Conservation (phyloP, 2,113 vertebrate species). For the Athene cunicularia region DNA sequence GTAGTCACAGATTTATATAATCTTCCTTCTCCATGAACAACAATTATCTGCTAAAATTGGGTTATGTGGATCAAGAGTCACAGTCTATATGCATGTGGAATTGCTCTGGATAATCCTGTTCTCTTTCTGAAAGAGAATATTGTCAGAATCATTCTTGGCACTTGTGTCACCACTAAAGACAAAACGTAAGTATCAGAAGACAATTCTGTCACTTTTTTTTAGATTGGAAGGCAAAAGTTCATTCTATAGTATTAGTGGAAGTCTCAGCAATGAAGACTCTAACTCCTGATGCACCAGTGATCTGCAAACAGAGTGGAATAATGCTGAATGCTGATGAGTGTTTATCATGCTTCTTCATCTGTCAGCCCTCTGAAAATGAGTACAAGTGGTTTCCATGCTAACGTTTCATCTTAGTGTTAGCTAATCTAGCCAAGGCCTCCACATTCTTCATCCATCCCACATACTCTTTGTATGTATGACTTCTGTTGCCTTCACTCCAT, state of each 20-base stretch:
- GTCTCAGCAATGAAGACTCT: neutral
- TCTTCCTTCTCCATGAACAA: neutral
- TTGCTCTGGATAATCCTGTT: neutral
- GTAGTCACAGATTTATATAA: neutral
- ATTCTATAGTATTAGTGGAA: neutral
- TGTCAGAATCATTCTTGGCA: neutral
- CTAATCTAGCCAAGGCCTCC: neutral
- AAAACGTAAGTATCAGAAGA: neutral
- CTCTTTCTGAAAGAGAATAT: neutral
- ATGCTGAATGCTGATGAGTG: neutral
- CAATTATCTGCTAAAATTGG: neutral
- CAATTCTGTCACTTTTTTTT: neutral
- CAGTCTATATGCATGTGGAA: neutral
- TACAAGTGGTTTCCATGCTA: neutral
- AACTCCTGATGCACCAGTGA: neutral
- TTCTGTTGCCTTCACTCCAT: neutral
- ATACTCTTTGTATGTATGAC: neutral
- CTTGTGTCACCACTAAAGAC: neutral
- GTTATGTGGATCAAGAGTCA: neutral
- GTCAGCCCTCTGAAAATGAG: neutral
- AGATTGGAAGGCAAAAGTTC: neutral
- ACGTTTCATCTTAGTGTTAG: neutral
- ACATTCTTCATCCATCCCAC: neutral
- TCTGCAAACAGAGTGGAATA: neutral
- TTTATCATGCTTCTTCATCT: neutral